Evolutionary conservation across 2,797 vertebrate species (phyloP).

Genomic region (Kryptolebias ocellatus): DNA sequence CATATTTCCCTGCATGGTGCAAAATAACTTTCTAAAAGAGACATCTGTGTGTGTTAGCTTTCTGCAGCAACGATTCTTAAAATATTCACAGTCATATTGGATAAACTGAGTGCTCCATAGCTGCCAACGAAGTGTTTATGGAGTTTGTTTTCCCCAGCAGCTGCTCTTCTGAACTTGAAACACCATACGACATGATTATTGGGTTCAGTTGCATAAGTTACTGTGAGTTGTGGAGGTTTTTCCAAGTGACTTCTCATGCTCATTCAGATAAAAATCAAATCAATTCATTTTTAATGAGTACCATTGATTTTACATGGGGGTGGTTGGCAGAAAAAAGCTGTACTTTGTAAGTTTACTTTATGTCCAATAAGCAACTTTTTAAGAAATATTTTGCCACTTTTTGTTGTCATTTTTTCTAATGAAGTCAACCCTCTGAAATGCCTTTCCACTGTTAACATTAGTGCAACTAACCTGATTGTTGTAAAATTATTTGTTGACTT

Average conservation of each 20-base stretch:
- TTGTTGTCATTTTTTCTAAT: neutral
- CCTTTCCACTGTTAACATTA: too few relatives aligned
- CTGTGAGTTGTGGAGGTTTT: slow-evolving; percentile 4
- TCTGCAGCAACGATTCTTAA: slow-evolving; percentile 47
- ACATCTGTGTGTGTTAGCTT: slow-evolving; percentile 54
- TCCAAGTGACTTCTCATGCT: slow-evolving; percentile 29
- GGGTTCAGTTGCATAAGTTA: slow-evolving; percentile 36
- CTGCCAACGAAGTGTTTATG: slow-evolving; percentile 64
- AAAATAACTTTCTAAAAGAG: slow-evolving; percentile 57
- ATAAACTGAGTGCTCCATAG: slow-evolving; percentile 53
- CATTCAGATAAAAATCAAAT: slow-evolving; percentile 39
- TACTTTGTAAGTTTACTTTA: neutral
- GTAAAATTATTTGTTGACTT: too few relatives aligned
- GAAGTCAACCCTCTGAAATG: too few relatives aligned
- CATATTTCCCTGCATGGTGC: slow-evolving; percentile 54
- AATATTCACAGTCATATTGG: slow-evolving; percentile 62
- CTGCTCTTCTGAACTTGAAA: slow-evolving; percentile 53
- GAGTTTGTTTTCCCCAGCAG: slow-evolving; percentile 66
- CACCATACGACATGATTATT: slow-evolving; percentile 41
- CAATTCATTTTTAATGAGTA: slow-evolving; percentile 31
- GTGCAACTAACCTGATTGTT: too few relatives aligned
- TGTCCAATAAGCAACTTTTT: neutral
- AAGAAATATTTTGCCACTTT: neutral
- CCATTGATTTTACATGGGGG: slow-evolving; percentile 17
- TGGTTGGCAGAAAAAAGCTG: slow-evolving; percentile 3